Evolutionary conservation across 1,140 invertebrate genomes (phyloP), one percentile per base, ranked within the genome.

Genomic region (Lordiphosa clarofinis): DNA sequence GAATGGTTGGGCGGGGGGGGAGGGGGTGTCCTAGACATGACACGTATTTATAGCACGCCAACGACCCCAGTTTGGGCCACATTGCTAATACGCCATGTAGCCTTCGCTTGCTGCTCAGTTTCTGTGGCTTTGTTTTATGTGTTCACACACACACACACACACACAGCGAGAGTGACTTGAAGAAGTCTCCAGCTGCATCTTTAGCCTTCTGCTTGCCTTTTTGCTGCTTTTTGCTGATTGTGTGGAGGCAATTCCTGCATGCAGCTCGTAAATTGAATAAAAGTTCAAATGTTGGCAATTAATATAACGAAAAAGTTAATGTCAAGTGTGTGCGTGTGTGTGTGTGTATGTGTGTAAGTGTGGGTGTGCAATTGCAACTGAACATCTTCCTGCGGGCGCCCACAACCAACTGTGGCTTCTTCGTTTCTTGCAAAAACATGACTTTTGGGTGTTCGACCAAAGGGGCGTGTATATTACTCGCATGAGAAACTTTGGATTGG

Each of bases 201-300:
- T 47, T 37, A 60, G 50, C 44, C 6, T n/a, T 44, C 13, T 31
- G 24, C 11, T 46, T 46, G 36, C 36, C 36, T 11, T 36, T 50
- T 36, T 40, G 57, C 58, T 67, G 49, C 39, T 68, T 74, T 81
- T 81, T 74, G 61, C 75, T 62, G 48, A 66, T 73, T 75, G 73
- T 54, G 40, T 52, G 37, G 55, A 43, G 55, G 61, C 66, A 57
- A 56, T 81, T 75, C 60, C 57, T 42, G 75, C 61, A 43, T 60
- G 73, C 54, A 61, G 66, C 76, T 82, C 76, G 76, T 81, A 81
- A 81, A 81, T 81, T 82, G 76, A 81, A 81, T 82, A 82, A 82
- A 81, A 82, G 76, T 81, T 81, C 76, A 81, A 81, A 82, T 81
- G 76, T 76, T 82, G 54, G 76, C 76, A 81, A 81, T 81, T 81